phyloP scores from a whole-genome alignment of 2,888 invertebrate genomes.

The Cryptus armator region DNA sequence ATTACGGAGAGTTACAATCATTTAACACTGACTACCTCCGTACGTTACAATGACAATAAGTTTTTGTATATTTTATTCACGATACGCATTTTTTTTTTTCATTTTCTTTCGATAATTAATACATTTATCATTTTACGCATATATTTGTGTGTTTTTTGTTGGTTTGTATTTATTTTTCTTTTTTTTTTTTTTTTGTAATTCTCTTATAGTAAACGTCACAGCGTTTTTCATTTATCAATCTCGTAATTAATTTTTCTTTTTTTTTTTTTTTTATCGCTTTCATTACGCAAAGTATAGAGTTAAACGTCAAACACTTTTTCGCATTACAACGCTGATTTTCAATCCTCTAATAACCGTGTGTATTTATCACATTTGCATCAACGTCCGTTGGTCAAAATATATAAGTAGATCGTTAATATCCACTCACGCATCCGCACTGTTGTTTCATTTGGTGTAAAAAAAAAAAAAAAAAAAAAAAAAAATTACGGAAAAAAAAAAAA shows the following conservation, averaged over 20 bases:
- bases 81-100: constrained; percentile 58
- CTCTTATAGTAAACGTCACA: constrained; percentile 63
- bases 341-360: constrained; percentile 16
- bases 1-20: constrained; percentile 65
- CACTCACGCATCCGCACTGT: constrained; percentile 65
- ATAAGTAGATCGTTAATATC: constrained; percentile 61
- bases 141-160: constrained; percentile 69
- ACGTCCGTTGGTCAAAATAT: constrained; percentile 71
- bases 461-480: constrained; percentile 47
- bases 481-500: constrained; percentile 51
- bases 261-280: constrained; percentile 37
- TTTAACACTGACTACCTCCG: constrained; percentile 75
- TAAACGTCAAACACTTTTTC: constrained; percentile 49
- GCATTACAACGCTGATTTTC: constrained; percentile 40
- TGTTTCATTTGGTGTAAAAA: constrained; percentile 55
- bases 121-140: constrained; percentile 70
- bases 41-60: constrained; percentile 76
- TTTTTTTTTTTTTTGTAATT: constrained; percentile 38
- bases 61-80: constrained; percentile 57
- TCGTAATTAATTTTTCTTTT: constrained; percentile 26
- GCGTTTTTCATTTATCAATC: constrained; percentile 42
- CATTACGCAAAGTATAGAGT: constrained; percentile 40
- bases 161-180: constrained; percentile 22
- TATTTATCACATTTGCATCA: constrained; percentile 67
- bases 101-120: constrained; percentile 57